Evolutionary conservation across 1,140 invertebrate genomes (phyloP).

Genomic region (Gryon sp.): DNA sequence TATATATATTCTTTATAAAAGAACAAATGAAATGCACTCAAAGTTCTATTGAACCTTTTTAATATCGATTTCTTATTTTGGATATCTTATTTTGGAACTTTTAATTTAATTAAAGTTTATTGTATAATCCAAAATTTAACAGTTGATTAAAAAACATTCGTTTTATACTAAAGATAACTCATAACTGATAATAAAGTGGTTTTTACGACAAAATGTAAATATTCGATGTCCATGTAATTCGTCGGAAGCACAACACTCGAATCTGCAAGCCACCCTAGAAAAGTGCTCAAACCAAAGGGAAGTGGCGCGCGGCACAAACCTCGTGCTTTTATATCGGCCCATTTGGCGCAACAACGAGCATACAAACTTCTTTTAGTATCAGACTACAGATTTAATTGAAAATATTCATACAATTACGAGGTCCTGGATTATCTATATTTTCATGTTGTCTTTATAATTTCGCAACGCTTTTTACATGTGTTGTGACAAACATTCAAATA

Average conservation of each 20-base stretch:
- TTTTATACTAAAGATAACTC: too few species aligned
- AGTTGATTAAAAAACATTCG: too few species aligned
- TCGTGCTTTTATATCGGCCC: constrained; percentile 78
- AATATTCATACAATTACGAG: constrained; percentile 76
- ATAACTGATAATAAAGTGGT: constrained; percentile 41
- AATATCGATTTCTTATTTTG: constrained; percentile 11
- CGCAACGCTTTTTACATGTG: constrained; percentile 16
- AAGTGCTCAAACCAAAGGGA: constrained; percentile 30
- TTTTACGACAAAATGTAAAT: constrained; percentile 36
- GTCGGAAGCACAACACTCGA: constrained; percentile 14
- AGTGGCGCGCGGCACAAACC: constrained; percentile 52
- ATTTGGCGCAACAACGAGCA: constrained; percentile 80
- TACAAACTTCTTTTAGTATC: constrained; percentile 78
- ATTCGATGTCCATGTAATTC: constrained; percentile 56
- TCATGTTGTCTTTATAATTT: constrained; percentile 77
- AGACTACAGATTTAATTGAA: constrained; percentile 75
- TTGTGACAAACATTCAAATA: too few species aligned
- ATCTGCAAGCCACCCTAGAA: constrained; percentile 42
- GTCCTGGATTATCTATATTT: constrained; percentile 79
- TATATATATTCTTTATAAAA: constrained; percentile 43
- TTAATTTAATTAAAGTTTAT: too few species aligned
- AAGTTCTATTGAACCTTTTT: constrained; percentile 21
- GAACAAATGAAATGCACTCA: constrained; percentile 49
- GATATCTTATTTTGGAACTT: constrained; percentile 14
- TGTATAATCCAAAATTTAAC: too few species aligned